Evolutionary conservation across 2,113 vertebrate species (phyloP), one percentile per base, ranked within the genome.

Genomic region (Tragelaphus buxtoni): DNA sequence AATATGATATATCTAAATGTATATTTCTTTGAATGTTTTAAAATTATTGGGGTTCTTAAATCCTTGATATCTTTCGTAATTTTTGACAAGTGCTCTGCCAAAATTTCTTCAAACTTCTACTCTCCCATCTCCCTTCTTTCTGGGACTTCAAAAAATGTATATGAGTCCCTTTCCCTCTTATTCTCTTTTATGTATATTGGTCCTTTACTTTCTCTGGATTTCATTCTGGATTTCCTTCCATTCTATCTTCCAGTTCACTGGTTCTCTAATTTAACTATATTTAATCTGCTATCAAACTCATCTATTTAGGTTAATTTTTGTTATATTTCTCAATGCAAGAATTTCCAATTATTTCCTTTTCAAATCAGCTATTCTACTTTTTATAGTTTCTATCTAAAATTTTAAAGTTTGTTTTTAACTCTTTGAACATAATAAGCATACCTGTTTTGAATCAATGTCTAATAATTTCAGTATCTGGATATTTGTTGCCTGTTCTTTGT

Each of bases 301-400:
- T 20, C 35, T 35, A 90, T 45, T 45, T 76, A 88, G 28, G 39
- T 60, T 93, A 91, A 90, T 80, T 90, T 83, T 76, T 12, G 11
- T 79, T 95, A 2, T 28, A 76, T 89, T 61, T 89, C 94, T 92
- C 42, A 96, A 77, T 72, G 92, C 47, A n/a, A n/a, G 18, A 94
- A 95, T 79, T 96, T 92, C 53, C 14, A 82, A 61, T 30, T 65
- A 35, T 69, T 77, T 55, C 32, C 51, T 90, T 95, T 39, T 39
- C 35, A 93, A 92, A 91, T 90, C 30, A 84, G 9, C 35, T 81
- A 39, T 30, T 82, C 47, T 24, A 26, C 9, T 24, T 88, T 84
- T 79, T 76, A 86, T 30, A 63, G 32, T 83, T 89, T 92, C 60
- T 32, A 72, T 39, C 5, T 65, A 58, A 87, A 80, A 26, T 32